Evolutionary conservation across 2,113 vertebrate genomes (phyloP), one percentile per base, ranked within the genome.

Genomic region (Tachysurus vachellii): DNA sequence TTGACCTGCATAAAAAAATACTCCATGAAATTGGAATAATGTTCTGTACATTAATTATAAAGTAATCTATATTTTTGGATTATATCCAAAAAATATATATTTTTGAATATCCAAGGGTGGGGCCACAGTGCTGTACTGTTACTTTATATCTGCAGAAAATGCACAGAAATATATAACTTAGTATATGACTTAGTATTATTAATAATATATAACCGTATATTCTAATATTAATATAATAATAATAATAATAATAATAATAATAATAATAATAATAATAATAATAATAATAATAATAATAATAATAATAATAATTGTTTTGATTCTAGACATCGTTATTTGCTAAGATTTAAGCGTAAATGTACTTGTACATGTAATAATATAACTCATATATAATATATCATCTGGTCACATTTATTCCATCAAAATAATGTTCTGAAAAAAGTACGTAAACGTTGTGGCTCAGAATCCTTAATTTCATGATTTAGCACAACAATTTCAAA

Each of bases 401-500:
- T 14, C 62, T 57, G 23, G 23, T 80, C 50, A 80, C 13, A 17
- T 57, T 86, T 80, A 10, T 80, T 68, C 12, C 76, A 86, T 64
- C 61, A 82, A 73, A 31, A 62, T 26, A 57, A 6, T 10, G 31
- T 54, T 85, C 57, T 62, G 42, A 75, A 47, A 44, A 59, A 85
- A 64, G 5, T 2, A 9, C 1, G 47, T 36, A 26, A 21, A 36
- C 0, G 4, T 14, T 76, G 61, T 85, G 42, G 59, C 62, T 75
- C 64, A 71, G 16, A 82, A 82, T 56, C 28, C 57, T 50, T 57
- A 75, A 87, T 83, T 68, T 87, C 81, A 87, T 87, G 71, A 87
- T 76, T 77, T 84, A 79, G 86, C 86, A 87, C 61, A 87, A 77
- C 42, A 68, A 83, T 87, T 87, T 87, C 86, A 54, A 21, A 87